phyloP scores from a whole-genome alignment of 2,113 vertebrate species.

The Zapus hudsonius region DNA sequence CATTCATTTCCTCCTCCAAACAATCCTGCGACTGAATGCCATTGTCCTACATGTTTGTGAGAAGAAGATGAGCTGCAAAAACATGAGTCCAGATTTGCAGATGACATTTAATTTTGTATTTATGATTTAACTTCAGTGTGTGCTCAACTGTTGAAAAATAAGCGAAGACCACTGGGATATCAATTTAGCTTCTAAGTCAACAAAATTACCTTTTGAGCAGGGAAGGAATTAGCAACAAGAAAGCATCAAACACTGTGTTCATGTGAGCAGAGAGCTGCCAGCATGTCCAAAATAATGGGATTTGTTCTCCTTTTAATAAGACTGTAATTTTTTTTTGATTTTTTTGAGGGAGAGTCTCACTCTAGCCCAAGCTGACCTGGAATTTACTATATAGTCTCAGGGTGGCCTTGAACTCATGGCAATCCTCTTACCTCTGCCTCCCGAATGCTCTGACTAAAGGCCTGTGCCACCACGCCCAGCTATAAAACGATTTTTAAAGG shows the following conservation, averaged over 20 bases:
- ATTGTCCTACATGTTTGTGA: background rate
- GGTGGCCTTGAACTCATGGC: no score
- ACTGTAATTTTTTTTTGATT: no score
- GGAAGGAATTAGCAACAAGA: no score
- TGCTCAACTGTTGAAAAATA: background rate
- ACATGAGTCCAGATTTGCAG: background rate
- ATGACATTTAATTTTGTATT: background rate
- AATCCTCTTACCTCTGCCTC: no score
- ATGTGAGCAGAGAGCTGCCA: background rate
- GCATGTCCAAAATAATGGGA: slow-evolving; percentile 31
- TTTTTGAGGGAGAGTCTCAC: no score
- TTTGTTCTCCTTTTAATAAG: slow-evolving; percentile 48
- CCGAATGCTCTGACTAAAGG: no score
- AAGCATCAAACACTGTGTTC: background rate
- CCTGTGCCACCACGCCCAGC: no score
- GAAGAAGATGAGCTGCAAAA: slow-evolving; percentile 20
- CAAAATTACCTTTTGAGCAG: no score
- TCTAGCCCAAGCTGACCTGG: no score
- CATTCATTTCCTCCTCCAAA: background rate
- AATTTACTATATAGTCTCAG: no score
- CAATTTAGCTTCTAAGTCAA: slow-evolving; percentile 14
- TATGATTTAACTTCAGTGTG: background rate
- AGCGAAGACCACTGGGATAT: background rate
- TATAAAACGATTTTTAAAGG: background rate
- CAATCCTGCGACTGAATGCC: background rate